Conservation (phyloP, 37 sponge, comb jelly and placozoan genomes). For the Halichondria panicea region DNA sequence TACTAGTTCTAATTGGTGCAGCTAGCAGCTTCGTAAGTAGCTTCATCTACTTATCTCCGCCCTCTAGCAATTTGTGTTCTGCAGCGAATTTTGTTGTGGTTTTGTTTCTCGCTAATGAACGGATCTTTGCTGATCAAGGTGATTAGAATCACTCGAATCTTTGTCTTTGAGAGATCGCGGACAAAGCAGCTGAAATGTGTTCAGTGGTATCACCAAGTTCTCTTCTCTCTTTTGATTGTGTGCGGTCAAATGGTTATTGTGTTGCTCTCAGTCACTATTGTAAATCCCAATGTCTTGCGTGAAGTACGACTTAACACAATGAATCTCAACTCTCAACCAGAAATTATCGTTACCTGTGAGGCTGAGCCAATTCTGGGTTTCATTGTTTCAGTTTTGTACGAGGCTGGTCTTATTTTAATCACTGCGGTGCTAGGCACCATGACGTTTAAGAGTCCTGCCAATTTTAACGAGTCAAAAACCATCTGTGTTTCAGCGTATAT, state of each 20-base stretch:
- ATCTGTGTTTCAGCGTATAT: no score
- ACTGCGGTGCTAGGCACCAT: no score
- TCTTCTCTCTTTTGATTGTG: constrained; percentile 63
- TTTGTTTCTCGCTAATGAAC: constrained; percentile 69
- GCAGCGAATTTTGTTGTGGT: constrained; percentile 57
- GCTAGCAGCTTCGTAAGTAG: constrained; percentile 39
- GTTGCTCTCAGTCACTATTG: constrained; percentile 17
- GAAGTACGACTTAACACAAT: background rate
- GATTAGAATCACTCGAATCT: constrained; percentile 73
- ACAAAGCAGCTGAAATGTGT: constrained; percentile 56
- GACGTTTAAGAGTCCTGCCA: no score
- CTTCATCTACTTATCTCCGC: constrained; percentile 54
- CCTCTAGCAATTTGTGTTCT: constrained; percentile 51
- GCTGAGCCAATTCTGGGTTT: no score
- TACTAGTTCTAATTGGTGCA: constrained; percentile 60
- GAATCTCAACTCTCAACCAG: no score
- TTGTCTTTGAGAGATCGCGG: constrained; percentile 6
- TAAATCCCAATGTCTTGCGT: constrained; percentile 16
- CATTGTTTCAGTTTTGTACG: no score
- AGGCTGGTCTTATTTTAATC: no score
- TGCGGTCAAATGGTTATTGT: constrained; percentile 40
- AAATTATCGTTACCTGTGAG: no score
- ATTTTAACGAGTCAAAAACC: no score
- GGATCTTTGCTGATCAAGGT: constrained; percentile 83
- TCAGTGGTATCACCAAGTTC: constrained; percentile 50